A percentile compares a stretch with the other conserved stretches of the same genome.
phyloP scores from a whole-genome alignment of 2,888 invertebrate species.

The Cheilosia scutellata region DNA sequence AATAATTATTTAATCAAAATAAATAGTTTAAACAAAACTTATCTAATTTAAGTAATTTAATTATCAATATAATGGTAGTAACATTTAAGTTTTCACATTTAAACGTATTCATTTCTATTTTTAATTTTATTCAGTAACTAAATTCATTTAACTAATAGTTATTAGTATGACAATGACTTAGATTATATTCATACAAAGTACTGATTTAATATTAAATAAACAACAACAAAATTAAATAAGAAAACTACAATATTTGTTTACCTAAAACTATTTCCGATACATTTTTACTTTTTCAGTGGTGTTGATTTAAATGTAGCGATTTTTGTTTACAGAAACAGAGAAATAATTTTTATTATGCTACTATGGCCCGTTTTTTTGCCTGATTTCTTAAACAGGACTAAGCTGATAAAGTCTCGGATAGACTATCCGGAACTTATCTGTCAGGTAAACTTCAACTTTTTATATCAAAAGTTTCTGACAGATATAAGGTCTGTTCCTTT shows the following conservation, averaged over 20 bases:
- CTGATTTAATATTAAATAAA: constrained; percentile 67
- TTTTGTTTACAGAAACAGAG: neutral
- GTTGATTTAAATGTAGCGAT: constrained; percentile 39
- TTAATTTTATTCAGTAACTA: constrained; percentile 47
- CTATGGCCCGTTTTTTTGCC: no score
- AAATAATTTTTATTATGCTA: neutral
- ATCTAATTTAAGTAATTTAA: constrained; percentile 69
- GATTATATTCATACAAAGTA: constrained; percentile 72
- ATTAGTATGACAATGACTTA: constrained; percentile 40
- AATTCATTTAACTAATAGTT: constrained; percentile 49
- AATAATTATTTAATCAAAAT: constrained; percentile 72
- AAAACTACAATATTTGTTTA: constrained; percentile 29
- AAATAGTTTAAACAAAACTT: constrained; percentile 8
- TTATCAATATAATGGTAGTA: constrained; percentile 32
- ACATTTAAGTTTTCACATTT: constrained; percentile 29
- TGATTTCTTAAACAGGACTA: no score
- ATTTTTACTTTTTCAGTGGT: neutral
- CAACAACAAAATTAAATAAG: constrained; percentile 49
- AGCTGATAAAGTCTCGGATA: no score
- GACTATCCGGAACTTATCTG: no score
- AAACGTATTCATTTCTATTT: neutral
- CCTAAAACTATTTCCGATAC: constrained; percentile 3
- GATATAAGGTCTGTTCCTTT: no score
- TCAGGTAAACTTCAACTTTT: no score
- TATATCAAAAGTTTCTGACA: no score